Conservation (phyloP, 2,113 vertebrate genomes). For the Hystrix cristata region DNA sequence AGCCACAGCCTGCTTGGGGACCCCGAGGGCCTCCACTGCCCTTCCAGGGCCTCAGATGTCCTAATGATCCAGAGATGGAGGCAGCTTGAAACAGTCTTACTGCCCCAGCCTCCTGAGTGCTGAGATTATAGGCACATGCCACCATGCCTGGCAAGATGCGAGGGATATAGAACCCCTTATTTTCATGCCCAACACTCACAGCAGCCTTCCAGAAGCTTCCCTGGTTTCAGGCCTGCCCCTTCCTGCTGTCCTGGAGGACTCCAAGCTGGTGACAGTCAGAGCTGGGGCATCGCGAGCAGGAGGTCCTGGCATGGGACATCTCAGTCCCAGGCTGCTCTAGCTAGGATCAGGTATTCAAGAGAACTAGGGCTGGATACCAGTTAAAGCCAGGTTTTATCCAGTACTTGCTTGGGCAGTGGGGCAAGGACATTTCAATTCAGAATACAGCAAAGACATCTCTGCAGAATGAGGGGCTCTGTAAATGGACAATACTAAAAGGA, state of each 20-base stretch:
- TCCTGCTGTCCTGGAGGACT: background rate
- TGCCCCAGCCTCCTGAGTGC: background rate
- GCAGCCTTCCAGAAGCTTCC: background rate
- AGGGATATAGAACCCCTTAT: background rate
- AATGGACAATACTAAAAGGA: no score
- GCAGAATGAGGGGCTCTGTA: no score
- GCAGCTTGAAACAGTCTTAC: background rate
- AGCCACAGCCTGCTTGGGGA: fast-evolving
- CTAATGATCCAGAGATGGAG: background rate
- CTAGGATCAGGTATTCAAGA: no score
- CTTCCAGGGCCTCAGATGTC: background rate
- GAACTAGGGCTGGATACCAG: no score
- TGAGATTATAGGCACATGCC: background rate
- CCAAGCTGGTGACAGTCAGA: no score
- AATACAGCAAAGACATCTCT: no score
- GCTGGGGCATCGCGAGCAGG: no score
- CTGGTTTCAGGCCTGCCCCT: background rate
- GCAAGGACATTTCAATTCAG: no score
- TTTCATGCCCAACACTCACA: background rate
- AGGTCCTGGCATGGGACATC: no score
- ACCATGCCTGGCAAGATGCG: background rate
- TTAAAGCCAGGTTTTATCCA: no score
- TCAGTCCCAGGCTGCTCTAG: no score
- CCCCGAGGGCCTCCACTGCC: background rate
- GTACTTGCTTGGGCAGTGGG: no score